phyloP scores from a whole-genome alignment of 2,888 invertebrate species.

The Thera obeliscata region DNA sequence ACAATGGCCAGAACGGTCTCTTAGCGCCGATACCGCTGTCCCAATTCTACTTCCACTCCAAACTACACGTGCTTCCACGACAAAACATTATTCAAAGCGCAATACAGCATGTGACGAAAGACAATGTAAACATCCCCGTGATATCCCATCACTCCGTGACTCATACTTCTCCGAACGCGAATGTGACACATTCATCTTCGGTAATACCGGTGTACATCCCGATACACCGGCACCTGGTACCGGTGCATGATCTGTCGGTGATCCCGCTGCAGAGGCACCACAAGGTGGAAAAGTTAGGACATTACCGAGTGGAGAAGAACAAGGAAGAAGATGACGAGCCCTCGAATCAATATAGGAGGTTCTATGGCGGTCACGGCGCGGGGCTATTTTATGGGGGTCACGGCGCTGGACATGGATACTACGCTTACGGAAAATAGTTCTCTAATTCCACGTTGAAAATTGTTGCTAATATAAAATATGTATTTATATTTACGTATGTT shows the following conservation, averaged over 20 bases:
- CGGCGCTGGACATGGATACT: slow-evolving; percentile 76
- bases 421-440: slow-evolving; percentile 61
- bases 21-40: slow-evolving; percentile 53
- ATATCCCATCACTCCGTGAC: slow-evolving; percentile 58
- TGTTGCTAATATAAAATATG: slow-evolving; percentile 34
- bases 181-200: slow-evolving; percentile 54
- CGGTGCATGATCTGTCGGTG: slow-evolving; percentile 69
- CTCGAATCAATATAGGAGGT: slow-evolving; percentile 61
- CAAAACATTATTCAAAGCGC: slow-evolving; percentile 58
- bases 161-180: slow-evolving; percentile 48
- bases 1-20: slow-evolving; percentile 26
- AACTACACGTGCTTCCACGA: slow-evolving; percentile 68
- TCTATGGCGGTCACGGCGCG: slow-evolving; percentile 71
- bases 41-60: slow-evolving; percentile 54
- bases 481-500: slow-evolving; percentile 20
- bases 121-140: slow-evolving; percentile 55
- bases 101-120: slow-evolving; percentile 52
- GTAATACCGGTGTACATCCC: slow-evolving; percentile 58
- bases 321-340: slow-evolving; percentile 57
- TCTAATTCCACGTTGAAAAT: slow-evolving; percentile 7
- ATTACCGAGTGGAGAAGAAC: slow-evolving; percentile 54
- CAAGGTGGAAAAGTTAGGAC: slow-evolving; percentile 49
- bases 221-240: slow-evolving; percentile 60
- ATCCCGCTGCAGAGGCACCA: slow-evolving; percentile 66
- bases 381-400: slow-evolving; percentile 73